Base-by-base conservation (phyloP, 35 echinoderm and acorn worm species). In the Apostichopus japonicus region DNA sequence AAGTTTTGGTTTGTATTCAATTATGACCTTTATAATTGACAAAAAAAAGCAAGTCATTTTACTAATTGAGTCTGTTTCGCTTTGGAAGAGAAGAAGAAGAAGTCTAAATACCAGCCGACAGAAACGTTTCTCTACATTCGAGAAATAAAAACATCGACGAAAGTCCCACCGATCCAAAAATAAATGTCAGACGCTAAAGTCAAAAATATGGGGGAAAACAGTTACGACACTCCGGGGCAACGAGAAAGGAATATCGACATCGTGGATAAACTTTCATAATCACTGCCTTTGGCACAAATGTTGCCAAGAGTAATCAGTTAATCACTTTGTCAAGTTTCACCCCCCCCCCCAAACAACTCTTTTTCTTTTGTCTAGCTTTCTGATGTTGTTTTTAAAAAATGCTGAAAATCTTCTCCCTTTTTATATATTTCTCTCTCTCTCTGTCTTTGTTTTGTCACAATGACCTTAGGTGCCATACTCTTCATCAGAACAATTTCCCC, bases 301-400 rank as follows among this genome's bases (percentile, higher is more conserved):
- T 75, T 75, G 71, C 71, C 21, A 75, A 75, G 22, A 75, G 71
- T 75, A 75, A 75, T 75, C 71, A 75, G 71, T 75, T 75, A 75
- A 75, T 75, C 71, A 75, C 21, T 19, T 75, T 75, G 71, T 67
- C 6, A 19, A 19, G 17, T 75, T 19, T 75, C 21, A 19, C 16
- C 16, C 21, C 14, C 7, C 17, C 71, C 71, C 17, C 71, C 6
- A 7, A 19, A 19, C 17, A 1, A 7, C 23, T 21, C 71, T 73
- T 19, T 23, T 73, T 23, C 6, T 75, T 24, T 15, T 5, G 7
- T 75, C 71, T 19, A 75, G 16, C 17, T 19, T 24, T 24, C 21
- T 23, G 57, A 61, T 11, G 7, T 10, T 11, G 8, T 11, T 8
- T 13, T 1, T 61, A 13, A 61, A 61, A 13, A 61, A 61, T 10